Evolutionary conservation across 2,888 invertebrate genomes (phyloP), one percentile per base, ranked within the genome.

Genomic region (Hecatera dysodea): DNA sequence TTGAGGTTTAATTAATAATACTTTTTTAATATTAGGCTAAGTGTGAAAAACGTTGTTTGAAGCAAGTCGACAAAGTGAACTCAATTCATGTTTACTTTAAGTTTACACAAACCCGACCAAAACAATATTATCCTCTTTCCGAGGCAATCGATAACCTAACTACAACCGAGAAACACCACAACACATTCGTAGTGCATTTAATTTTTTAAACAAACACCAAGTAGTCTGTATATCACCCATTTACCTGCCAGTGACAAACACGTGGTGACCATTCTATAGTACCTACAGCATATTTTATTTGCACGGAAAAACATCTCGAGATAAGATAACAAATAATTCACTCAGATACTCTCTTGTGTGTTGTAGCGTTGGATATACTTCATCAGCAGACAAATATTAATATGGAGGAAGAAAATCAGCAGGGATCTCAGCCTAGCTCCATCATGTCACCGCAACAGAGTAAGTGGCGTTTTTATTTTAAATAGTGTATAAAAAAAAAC

Each of bases 291-390:
- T 56, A 52, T 72, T 53, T 44, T 83, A 73, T 86, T 86, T 82
- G 57, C 57, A 61, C 62, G 48, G 33, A 42, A 60, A 65, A 39
- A 52, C 39, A 56, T 69, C 36, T 68, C 2, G 11, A 69, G 90
- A 89, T 89, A 87, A 89, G 89, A 88, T 89, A 87, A 68, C 60
- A 74, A 80, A 66, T 57, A 66, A 77, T 36, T 81, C 22, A 70
- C 65, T 63, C 65, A 33, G 56, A 62, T 65, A 62, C 63, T 75
- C 63, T 82, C 67, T 85, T 74, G 81, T 69, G 67, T 75, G 78
- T 72, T 72, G 19, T 81, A 98, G 98, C 98, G 39, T 89, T 98
- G 91, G 97, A 97, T 83, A 94, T 97, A 77, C 96, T 98, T 72
- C 96, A 97, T 90, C 96, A 96, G 73, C 97, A 97, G 87, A 97